A percentile compares a stretch with the other conserved stretches of the same genome.
phyloP scores from a whole-genome alignment of 2,797 vertebrate genomes.

The Lagorchestes hirsutus region DNA sequence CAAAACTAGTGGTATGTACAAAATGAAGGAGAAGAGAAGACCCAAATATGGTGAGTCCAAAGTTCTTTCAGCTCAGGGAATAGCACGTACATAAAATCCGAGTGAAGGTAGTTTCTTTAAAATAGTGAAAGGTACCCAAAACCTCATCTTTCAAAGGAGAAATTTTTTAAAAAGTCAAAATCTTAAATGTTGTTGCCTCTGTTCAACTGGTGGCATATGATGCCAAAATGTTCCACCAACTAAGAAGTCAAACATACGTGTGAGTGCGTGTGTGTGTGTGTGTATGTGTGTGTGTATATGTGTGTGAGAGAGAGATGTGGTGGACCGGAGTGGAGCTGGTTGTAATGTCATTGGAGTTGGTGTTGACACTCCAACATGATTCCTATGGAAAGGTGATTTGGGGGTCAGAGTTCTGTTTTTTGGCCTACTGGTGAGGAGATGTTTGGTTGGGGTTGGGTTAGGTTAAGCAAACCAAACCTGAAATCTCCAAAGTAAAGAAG shows the following conservation, averaged over 20 bases:
- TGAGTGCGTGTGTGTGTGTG: not conserved
- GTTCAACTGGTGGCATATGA: constrained; percentile 45
- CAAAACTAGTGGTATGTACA: constrained; percentile 41
- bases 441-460: not conserved
- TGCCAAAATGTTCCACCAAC: constrained; percentile 45
- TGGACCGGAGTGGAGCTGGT: not conserved
- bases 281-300: too few species aligned
- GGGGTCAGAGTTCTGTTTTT: constrained; percentile 85
- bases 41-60: constrained; percentile 2
- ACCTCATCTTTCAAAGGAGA: constrained; percentile 55
- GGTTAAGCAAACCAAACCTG: constrained; percentile 18
- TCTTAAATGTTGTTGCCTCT: constrained; percentile 60
- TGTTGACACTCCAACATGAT: constrained; percentile 68
- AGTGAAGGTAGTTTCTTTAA: constrained; percentile 51
- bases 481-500: constrained; percentile 44
- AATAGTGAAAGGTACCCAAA: constrained; percentile 40
- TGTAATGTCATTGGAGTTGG: not conserved
- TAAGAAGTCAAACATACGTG: constrained; percentile 1
- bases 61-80: constrained; percentile 46
- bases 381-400: constrained; percentile 76
- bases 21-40: constrained; percentile 48
- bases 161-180: constrained; percentile 41
- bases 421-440: constrained; percentile 20
- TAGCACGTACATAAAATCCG: constrained; percentile 53
- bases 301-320: too few species aligned